Base-by-base conservation (phyloP, 2,888 invertebrate genomes). In the Cantharis rufa region DNA sequence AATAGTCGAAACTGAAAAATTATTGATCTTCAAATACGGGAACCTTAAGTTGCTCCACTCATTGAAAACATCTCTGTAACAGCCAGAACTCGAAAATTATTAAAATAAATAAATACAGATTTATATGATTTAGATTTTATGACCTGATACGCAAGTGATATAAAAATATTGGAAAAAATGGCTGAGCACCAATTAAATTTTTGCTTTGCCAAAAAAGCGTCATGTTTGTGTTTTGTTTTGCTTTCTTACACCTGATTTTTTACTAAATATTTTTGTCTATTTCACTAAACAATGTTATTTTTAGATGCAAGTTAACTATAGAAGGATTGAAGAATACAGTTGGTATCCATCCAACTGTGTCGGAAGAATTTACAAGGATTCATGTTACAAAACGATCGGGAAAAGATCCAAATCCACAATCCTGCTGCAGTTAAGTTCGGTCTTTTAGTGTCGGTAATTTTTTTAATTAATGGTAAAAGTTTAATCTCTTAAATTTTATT, bases 311-410 rank as follows among this genome's bases (percentile, higher is more conserved):
- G 72, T 90, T 96, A 80, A 97, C 96, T 62, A 94, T 96, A 90
- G 92, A 93, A 77, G 91, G 92, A 80, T 89, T 98, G 80, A 91
- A 93, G 89, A 92, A 92, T 85, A 96, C 96, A 0, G 95, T 98
- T 77, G 97, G 97, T 81, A 98, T 98, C 86, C 97, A 98, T 90
- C 97, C 97, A 16, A 98, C 97, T 0, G 93, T 94, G 74, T 96
- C 97, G 0, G 97, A 98, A 89, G 97, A 96, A 89, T 96, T 98
- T 88, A 97, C 97, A 1, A 93, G 96, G 72, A 91, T 98, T 82
- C 92, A 91, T 86, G 93, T 97, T 85, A 98, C 97, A 76, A 98
- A 98, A 90, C 92, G 97, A 80, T 97, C 97, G 70, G 97, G 97
- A 68, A 89, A 92, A 84, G 96, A 96, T 88, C 95, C 96, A 80